Percentiles rank a stretch among this genome's conserved stretches.
phyloP scores from a whole-genome alignment of 2,888 invertebrate genomes.

The Platypus cylindrus region DNA sequence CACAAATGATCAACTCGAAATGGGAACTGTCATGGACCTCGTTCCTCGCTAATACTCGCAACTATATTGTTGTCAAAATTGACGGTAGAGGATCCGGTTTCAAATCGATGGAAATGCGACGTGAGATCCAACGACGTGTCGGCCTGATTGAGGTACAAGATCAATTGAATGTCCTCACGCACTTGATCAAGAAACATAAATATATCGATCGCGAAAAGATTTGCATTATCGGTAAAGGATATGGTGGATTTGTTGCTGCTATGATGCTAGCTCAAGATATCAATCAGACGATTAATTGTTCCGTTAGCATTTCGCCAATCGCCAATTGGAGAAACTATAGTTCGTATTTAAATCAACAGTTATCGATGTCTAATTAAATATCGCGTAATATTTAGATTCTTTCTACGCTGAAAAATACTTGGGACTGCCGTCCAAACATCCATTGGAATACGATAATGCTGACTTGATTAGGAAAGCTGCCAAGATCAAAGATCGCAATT shows the following conservation, averaged over 20 bases:
- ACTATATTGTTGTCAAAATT: constrained; percentile 77
- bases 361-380: constrained; percentile 1
- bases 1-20: constrained; percentile 70
- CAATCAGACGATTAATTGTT: constrained; percentile 67
- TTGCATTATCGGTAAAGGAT: constrained; percentile 79
- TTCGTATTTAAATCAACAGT: constrained; percentile 31
- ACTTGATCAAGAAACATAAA: constrained; percentile 63
- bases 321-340: constrained; percentile 73
- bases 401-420: constrained; percentile 85
- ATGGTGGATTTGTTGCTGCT: constrained; percentile 76
- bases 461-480: constrained; percentile 70
- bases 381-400: constrained; percentile 47
- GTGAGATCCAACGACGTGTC: constrained; percentile 55
- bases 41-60: constrained; percentile 68
- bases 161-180: constrained; percentile 48
- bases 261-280: constrained; percentile 69
- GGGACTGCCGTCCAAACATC: constrained; percentile 56
- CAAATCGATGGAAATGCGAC: constrained; percentile 55
- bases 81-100: constrained; percentile 81
- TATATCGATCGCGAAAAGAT: constrained; percentile 71
- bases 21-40: constrained; percentile 75
- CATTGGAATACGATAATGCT: constrained; percentile 57
- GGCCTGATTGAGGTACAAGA: constrained; percentile 54
- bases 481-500: constrained; percentile 55
- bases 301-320: constrained; percentile 76